phyloP scores from a whole-genome alignment of 2,113 vertebrate species.

The Garra rufa region DNA sequence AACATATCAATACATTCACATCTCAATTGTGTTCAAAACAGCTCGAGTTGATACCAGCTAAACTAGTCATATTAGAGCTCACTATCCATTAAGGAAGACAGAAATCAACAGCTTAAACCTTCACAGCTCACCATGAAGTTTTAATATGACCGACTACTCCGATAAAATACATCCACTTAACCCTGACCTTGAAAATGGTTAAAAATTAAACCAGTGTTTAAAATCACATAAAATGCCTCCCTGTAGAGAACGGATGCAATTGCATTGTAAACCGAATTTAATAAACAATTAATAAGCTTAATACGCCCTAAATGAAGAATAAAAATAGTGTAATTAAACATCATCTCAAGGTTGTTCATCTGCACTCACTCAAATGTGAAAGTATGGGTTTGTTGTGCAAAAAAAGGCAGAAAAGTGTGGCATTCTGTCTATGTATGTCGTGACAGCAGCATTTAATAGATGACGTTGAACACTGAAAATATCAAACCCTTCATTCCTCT shows the following conservation, averaged over 20 bases:
- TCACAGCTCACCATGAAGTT: not conserved
- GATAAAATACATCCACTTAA: not conserved
- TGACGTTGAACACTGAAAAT: no score
- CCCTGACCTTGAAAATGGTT: not conserved
- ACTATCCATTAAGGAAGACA: not conserved
- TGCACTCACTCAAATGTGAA: not conserved
- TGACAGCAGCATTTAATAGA: slow-evolving; percentile 10
- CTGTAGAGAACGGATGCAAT: not conserved
- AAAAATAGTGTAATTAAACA: not conserved
- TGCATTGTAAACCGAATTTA: not conserved
- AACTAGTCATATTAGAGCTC: not conserved
- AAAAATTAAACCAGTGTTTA: not conserved
- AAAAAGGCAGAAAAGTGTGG: not conserved
- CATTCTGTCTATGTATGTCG: not conserved
- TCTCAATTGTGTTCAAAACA: not conserved
- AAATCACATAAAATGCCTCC: not conserved
- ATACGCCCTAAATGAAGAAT: not conserved
- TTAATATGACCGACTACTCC: not conserved
- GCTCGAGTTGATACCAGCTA: not conserved
- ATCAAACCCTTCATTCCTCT: not conserved
- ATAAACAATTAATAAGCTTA: no score
- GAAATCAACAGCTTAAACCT: not conserved
- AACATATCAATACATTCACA: not conserved
- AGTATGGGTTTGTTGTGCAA: not conserved
- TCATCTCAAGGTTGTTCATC: not conserved